These are phyloP conservation scores for Leptinotarsa texana DNA, from an alignment of 1,140 invertebrate genomes.

Conservation along the genomic window DNA sequence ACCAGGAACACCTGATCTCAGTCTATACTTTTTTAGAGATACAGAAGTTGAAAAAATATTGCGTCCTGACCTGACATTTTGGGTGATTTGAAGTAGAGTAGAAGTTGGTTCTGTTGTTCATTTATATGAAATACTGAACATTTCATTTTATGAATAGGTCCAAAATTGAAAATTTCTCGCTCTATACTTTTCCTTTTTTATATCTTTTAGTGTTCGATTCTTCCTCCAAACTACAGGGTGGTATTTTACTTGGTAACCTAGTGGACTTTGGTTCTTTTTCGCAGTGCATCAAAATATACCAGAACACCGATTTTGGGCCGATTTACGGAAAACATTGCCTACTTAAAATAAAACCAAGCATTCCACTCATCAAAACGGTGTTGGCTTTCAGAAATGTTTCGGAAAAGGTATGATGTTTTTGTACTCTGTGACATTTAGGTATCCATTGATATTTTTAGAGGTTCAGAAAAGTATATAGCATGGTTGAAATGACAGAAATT, in stretches of 20 bases:
- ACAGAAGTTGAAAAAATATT: too few relatives aligned
- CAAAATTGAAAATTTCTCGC: too few relatives aligned
- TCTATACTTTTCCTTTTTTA: too few relatives aligned
- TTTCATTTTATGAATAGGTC: too few relatives aligned
- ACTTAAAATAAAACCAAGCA: slow-evolving; percentile 36
- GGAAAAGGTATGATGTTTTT: slow-evolving; percentile 33
- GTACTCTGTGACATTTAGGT: background rate
- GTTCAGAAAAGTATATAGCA: background rate
- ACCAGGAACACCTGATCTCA: too few relatives aligned
- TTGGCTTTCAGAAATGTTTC: slow-evolving; percentile 37
- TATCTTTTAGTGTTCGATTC: slow-evolving; percentile 48
- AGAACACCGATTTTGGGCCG: slow-evolving; percentile 32
- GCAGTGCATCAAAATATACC: slow-evolving; percentile 42
- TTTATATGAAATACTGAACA: too few relatives aligned
- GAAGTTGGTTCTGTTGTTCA: too few relatives aligned
- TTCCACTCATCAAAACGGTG: slow-evolving; percentile 37
- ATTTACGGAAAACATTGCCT: slow-evolving; percentile 42
- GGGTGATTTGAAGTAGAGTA: too few relatives aligned
- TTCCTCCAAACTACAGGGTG: slow-evolving; percentile 41
- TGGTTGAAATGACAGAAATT: slow-evolving; percentile 7
- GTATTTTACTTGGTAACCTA: slow-evolving; percentile 41
- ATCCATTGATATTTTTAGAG: background rate
- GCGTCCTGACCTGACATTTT: too few relatives aligned
- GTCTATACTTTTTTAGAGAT: too few relatives aligned
- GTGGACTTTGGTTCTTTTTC: slow-evolving; percentile 40